A percentile compares a stretch with the other conserved stretches of the same genome.
These are phyloP conservation scores for Chaitophorus viminalis DNA, from an alignment of 2,888 invertebrate genomes.

Conservation along the genomic window DNA sequence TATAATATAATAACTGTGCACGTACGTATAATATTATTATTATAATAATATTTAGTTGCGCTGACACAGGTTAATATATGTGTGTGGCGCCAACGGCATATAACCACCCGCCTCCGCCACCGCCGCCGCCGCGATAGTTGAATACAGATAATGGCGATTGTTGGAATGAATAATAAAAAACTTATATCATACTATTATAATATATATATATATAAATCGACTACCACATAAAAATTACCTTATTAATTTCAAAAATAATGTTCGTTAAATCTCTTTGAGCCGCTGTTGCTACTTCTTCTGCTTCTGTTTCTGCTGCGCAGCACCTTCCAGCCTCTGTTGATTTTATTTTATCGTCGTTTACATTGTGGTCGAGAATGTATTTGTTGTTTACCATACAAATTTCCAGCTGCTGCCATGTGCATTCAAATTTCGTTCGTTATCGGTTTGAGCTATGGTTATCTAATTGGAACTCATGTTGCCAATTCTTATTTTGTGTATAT, in stretches of 20 bases:
- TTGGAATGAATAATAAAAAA: neutral
- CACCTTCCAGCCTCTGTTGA: neutral
- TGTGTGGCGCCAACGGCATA: constrained; percentile 18
- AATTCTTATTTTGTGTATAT: neutral
- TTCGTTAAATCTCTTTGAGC: neutral
- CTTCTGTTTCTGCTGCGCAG: neutral
- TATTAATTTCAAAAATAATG: constrained; percentile 31
- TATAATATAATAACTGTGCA: neutral
- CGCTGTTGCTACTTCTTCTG: neutral
- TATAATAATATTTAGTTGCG: neutral
- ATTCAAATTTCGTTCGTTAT: constrained; percentile 26
- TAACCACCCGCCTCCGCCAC: neutral
- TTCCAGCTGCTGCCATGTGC: neutral
- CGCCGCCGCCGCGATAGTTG: constrained; percentile 17
- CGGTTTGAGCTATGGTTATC: constrained; percentile 44
- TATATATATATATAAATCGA: neutral
- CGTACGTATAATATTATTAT: neutral
- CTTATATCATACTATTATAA: constrained; percentile 10
- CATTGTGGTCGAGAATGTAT: neutral
- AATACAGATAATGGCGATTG: constrained; percentile 37
- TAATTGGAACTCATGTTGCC: constrained; percentile 44
- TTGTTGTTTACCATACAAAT: constrained; percentile 33
- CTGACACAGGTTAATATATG: neutral
- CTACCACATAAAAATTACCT: constrained; percentile 33
- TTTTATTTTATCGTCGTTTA: neutral